phyloP scores from a whole-genome alignment of 1,140 invertebrate species.

The Drosophila persimilis region DNA sequence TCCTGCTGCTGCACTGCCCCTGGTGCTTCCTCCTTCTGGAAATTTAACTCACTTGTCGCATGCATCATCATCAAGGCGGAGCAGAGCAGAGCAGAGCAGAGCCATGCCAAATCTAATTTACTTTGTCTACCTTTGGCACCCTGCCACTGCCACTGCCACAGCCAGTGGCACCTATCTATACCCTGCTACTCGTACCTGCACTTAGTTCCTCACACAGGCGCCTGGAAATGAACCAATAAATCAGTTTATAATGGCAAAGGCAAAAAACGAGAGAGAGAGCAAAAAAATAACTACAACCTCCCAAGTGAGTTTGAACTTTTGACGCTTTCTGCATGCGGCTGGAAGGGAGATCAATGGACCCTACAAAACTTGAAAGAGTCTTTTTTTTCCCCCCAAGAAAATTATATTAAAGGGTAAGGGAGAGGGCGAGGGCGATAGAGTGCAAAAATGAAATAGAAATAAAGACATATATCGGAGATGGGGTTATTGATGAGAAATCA shows the following conservation, averaged over 20 bases:
- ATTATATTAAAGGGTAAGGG: conserved; percentile 36
- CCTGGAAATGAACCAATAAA: conserved; percentile 78
- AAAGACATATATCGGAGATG: not conserved
- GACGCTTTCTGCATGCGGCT: conserved; percentile 34
- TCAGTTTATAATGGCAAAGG: conserved; percentile 74
- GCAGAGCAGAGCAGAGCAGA: not conserved
- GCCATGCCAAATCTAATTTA: conserved; percentile 69
- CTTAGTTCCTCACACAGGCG: conserved; percentile 37
- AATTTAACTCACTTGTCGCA: conserved; percentile 73
- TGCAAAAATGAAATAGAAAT: not conserved
- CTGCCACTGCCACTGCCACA: not conserved
- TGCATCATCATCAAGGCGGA: conserved; percentile 63
- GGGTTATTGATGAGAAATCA: not conserved
- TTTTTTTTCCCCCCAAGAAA: conserved; percentile 45
- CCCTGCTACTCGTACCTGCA: conserved; percentile 26
- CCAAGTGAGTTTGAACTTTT: conserved; percentile 62
- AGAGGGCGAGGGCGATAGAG: not conserved
- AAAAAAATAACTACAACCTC: conserved; percentile 26
- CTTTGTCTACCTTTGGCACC: conserved; percentile 13
- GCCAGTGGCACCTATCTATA: not conserved
- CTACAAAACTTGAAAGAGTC: conserved; percentile 55
- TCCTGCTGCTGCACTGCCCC: conserved; percentile 1
- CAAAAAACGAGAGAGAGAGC: conserved; percentile 30
- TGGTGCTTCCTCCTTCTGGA: conserved; percentile 6
- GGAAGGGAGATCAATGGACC: conserved; percentile 55